phyloP scores from a whole-genome alignment of 2,888 invertebrate genomes.

The Dione vanillae region DNA sequence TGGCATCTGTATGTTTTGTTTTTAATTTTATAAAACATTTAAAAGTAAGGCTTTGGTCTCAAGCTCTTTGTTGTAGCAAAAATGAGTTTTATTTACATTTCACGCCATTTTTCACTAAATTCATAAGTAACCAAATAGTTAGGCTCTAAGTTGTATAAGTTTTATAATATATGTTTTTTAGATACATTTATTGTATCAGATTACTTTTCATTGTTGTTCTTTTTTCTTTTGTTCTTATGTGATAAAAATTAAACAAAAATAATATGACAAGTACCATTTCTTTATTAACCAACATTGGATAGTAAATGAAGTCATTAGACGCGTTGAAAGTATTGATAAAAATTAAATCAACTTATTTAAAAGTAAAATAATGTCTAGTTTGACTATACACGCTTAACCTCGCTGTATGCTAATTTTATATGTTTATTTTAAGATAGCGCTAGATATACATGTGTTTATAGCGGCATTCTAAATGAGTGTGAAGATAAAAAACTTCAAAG shows the following conservation, averaged over 20 bases:
- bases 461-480: slow-evolving; percentile 27
- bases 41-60: not conserved
- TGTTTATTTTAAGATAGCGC: slow-evolving; percentile 30
- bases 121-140: no score
- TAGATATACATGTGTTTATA: slow-evolving; percentile 26
- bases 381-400: slow-evolving; percentile 28
- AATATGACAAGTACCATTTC: not conserved
- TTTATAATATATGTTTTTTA: no score
- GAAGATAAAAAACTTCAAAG: slow-evolving; percentile 22
- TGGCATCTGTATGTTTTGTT: not conserved
- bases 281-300: not conserved
- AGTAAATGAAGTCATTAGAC: slow-evolving; percentile 30
- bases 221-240: no score
- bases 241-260: no score
- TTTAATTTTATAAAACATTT: slow-evolving; percentile 11
- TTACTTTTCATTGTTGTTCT: no score
- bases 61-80: not conserved
- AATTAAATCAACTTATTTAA: slow-evolving; percentile 30
- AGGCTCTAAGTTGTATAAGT: no score
- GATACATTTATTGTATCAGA: no score
- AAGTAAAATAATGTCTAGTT: slow-evolving; percentile 31
- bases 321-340: slow-evolving; percentile 26
- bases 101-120: not conserved
- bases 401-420: slow-evolving; percentile 32
- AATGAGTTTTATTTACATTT: not conserved